Evolutionary conservation across 2,888 invertebrate species (phyloP), one percentile per base, ranked within the genome.

Genomic region (Enchytraeus crypticus): DNA sequence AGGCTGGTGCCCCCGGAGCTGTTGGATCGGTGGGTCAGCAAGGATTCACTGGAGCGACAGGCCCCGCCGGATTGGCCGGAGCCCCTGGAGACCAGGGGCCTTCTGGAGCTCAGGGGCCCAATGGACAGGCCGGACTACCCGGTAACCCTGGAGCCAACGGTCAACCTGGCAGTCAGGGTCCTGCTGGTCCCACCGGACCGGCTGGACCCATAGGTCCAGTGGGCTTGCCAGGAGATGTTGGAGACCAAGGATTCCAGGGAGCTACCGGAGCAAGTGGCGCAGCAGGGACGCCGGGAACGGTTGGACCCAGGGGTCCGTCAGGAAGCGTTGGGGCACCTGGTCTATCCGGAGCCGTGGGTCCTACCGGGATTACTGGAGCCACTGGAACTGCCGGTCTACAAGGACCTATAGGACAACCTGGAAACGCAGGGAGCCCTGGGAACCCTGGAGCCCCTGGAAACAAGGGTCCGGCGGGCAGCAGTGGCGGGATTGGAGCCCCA

Each of bases 1-100:
- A 11, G 14, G 21, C 49, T 11, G 66, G 66, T n/a, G 43, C 51
- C 18, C 30, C 38, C 21, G 93, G 93, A 38, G 87, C 89, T 3
- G 84, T 86, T 27, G 73, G 72, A 32, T 63, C 66, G 4, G 67
- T 65, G 5, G 71, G 70, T 5, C 51, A 47, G n/a, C 43, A 47
- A 21, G 69, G 69, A n/a, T 21, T 30, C 8, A 51, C 33, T 46
- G 67, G 67, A 18, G 34, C 33, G 18, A 11, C 59, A 45, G 67
- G 67, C 51, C 23, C 55, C 33, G 51, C 45, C 14, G 67, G 67
- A 33, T 59, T 51, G 18, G 8, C 38, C 53, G 65, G 65, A 54
- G 53, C 60, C 14, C 3, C 8, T 29, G 65, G 59, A 59, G 51
- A 63, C 58, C 5, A 21, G 23, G 5, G 46, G 0, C 11, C 21